A percentile compares a stretch with the other conserved stretches of the same genome.
These are phyloP conservation scores for Achlya flavicornis DNA, from an alignment of 2,888 invertebrate species.

Conservation along the genomic window DNA sequence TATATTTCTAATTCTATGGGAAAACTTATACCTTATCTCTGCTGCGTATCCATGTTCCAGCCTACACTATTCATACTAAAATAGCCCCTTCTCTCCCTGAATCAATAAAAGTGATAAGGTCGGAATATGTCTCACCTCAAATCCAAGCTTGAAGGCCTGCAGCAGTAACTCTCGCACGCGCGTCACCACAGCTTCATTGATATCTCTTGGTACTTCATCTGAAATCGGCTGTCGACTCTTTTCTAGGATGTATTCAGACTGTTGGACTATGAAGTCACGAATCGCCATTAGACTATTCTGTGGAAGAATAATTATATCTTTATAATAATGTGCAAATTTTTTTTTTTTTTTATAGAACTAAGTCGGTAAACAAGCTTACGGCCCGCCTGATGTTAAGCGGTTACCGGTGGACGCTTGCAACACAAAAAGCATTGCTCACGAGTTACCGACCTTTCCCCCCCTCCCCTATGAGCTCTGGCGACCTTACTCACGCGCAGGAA, in stretches of 20 bases:
- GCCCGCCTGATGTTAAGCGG: no score
- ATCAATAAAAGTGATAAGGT: not conserved
- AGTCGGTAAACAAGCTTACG: no score
- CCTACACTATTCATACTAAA: not conserved
- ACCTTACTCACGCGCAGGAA: no score
- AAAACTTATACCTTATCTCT: no score
- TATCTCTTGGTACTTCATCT: constrained; percentile 43
- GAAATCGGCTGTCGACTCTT: constrained; percentile 38
- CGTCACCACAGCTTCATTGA: constrained; percentile 52
- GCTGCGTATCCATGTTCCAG: not conserved
- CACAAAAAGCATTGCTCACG: no score
- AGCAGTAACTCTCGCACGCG: constrained; percentile 83
- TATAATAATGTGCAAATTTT: not conserved
- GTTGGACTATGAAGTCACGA: constrained; percentile 61
- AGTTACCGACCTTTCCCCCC: no score
- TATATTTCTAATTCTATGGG: no score
- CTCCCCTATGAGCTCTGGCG: no score
- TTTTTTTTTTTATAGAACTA: no score
- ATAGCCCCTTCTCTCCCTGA: not conserved
- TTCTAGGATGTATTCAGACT: constrained; percentile 57
- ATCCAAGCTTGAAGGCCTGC: constrained; percentile 95
- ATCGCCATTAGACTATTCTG: constrained; percentile 67
- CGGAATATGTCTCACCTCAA: constrained; percentile 85
- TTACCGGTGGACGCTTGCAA: no score
- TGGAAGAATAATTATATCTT: not conserved